Evolutionary conservation across 1,140 invertebrate species (phyloP), one percentile per base, ranked within the genome.

Genomic region (Rhizoglyphus robini): DNA sequence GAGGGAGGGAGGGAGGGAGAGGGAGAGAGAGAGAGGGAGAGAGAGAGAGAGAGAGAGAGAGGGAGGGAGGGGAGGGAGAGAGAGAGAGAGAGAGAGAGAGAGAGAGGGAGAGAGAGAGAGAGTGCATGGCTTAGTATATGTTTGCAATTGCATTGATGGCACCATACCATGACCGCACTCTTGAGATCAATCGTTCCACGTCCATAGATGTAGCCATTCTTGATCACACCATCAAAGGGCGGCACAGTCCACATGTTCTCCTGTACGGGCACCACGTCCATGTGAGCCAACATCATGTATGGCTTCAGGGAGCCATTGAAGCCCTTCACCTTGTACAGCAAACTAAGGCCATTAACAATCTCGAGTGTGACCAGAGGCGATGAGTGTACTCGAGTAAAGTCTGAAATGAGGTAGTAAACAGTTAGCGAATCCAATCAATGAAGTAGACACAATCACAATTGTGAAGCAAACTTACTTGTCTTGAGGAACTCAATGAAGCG

Each of bases 251-350:
- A 83, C 4, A 68, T 66, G 3, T 72, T 70, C 18, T 73, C 68
- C n/a, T 75, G 73, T 20, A 76, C 80, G 23, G 81, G 82, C 1
- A 83, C 81, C 32, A 83, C 82, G 73, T 83, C 82, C 59, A 83
- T 68, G 70, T 83, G 82, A 23, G 77, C 76, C 61, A 75, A 73
- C 54, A 83, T 70, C 66, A 83, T 66, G 70, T 81, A 82, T 1
- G 81, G 81, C 38, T 73, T 74, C 20, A 80, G 69, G 11, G 54
- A 68, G 34, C 67, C 5, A 68, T 79, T 73, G 20, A 59, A 69
- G 13, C 78, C 79, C 57, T 68, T 59, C 4, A 79, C 71, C 20
- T 72, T 74, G 68, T 80, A 81, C 31, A 82, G 71, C 13, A 81
- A 69, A 71, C 80, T 82, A 69, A 78, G 78, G 32, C 77, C 76